These are phyloP conservation scores for Nomada ferruginata DNA, from an alignment of 2,888 invertebrate species.

Conservation along the genomic window DNA sequence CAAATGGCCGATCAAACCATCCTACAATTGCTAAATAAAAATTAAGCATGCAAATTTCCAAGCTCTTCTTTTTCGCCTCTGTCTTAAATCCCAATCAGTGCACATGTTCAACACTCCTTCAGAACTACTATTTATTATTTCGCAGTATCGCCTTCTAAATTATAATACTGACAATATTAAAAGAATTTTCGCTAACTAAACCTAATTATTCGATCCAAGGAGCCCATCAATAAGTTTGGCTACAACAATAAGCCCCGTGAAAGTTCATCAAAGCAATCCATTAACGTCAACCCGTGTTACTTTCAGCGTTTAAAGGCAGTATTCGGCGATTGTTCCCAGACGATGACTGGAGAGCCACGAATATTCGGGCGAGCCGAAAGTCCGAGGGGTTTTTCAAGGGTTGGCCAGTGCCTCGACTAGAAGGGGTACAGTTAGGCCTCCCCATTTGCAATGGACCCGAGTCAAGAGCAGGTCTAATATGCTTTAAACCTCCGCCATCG, in stretches of 20 bases:
- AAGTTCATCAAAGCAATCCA: slow-evolving; percentile 48
- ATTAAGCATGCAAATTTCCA: no score
- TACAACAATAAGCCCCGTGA: slow-evolving; percentile 14
- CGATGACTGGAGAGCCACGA: slow-evolving; percentile 44
- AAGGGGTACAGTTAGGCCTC: slow-evolving; percentile 58
- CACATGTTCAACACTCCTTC: no score
- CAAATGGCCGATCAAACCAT: no score
- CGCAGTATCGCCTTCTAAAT: no score
- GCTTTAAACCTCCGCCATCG: slow-evolving; percentile 71
- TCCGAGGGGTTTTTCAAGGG: slow-evolving; percentile 68
- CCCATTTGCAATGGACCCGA: slow-evolving; percentile 72
- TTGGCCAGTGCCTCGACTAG: slow-evolving; percentile 54
- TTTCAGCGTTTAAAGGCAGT: slow-evolving; percentile 36
- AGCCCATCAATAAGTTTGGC: not conserved
- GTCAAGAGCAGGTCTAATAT: slow-evolving; percentile 76
- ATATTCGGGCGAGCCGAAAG: slow-evolving; percentile 58
- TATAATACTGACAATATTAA: no score
- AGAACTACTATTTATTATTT: no score
- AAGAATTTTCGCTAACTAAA: no score
- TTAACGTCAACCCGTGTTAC: slow-evolving; percentile 42
- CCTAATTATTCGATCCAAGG: no score
- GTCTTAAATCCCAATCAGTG: no score
- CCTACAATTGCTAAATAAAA: no score
- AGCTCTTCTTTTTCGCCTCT: no score
- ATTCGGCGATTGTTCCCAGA: slow-evolving; percentile 50